Evolutionary conservation across 2,888 invertebrate genomes (phyloP).

Genomic region (Luperina testacea): DNA sequence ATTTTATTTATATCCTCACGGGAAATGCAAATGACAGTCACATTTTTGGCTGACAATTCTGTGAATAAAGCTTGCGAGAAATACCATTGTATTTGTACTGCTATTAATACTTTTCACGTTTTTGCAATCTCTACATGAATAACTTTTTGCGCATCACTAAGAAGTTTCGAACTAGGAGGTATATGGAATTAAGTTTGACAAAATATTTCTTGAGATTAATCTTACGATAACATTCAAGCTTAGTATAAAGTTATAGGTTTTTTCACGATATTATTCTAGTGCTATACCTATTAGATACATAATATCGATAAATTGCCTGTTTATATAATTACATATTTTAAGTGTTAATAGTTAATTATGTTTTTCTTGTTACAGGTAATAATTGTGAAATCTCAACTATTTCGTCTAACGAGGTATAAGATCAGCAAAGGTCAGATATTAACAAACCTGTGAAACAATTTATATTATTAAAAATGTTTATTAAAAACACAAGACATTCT

Average conservation of each 20-base stretch:
- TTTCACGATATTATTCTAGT: neutral
- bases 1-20: conserved; percentile 38
- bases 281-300: neutral
- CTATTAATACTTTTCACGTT: conserved; percentile 7
- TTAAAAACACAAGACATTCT: neutral
- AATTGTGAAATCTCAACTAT: conserved; percentile 26
- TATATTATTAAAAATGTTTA: neutral
- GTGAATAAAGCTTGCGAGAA: conserved; percentile 20
- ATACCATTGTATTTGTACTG: neutral
- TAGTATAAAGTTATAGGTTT: neutral
- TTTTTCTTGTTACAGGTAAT: conserved; percentile 60
- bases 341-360: conserved; percentile 3
- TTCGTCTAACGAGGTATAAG: conserved; percentile 7
- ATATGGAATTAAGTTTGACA: neutral
- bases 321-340: neutral
- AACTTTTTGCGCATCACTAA: neutral
- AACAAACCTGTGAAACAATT: conserved; percentile 3
- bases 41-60: conserved; percentile 31
- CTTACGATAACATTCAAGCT: neutral
- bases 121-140: neutral
- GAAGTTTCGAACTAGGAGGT: neutral
- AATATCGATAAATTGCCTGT: neutral
- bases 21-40: conserved; percentile 44
- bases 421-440: conserved; percentile 47
- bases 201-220: neutral